Evolutionary conservation across 2,888 invertebrate species (phyloP), one percentile per base, ranked within the genome.

Genomic region (Rotaria sp.): DNA sequence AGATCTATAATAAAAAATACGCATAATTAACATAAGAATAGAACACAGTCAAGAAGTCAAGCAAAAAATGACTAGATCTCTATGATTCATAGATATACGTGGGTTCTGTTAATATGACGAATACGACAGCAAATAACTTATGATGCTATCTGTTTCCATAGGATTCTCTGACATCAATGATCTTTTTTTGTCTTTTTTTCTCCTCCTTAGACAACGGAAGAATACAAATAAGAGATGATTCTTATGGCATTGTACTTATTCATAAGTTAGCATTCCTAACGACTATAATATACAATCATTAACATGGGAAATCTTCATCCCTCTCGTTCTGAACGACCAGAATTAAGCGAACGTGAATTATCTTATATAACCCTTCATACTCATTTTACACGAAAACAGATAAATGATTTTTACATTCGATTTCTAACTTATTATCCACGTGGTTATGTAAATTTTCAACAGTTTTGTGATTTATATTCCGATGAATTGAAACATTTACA

Each of bases 401-500:
- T 80, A 2, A 45, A 80, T n/a, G 41, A 80, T 24, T 45, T 80
- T 45, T 45, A 80, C 45, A n/a, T 80, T 45, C 80, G 80, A n/a
- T 80, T 80, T 45, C 13, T 80, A n/a, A 45, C 45, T 13, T n/a
- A 80, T 45, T 80, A 80, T 45, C 80, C 80, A 45, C 41, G 45
- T 13, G 80, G 80, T 80, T 45, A 45, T n/a, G 41, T 80, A 45
- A 80, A 41, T 80, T 45, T 41, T n/a, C 13, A 45, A 38, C 80
- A 80, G 26, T 80, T 80, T 45, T 80, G n/a, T 13, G 26, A 45
- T 11, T 18, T 80, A 41, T 80, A 80, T 80, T 80, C 45, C 18
- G 7, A 15, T 45, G 80, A 80, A 80, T 80, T 80, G n/a, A 45
- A 80, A 80, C 80, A 80, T 80, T 80, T 80, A 80, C 11, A 45